Evolutionary conservation across 2,888 invertebrate genomes (phyloP).

Genomic region (Dysmachus trigonus): DNA sequence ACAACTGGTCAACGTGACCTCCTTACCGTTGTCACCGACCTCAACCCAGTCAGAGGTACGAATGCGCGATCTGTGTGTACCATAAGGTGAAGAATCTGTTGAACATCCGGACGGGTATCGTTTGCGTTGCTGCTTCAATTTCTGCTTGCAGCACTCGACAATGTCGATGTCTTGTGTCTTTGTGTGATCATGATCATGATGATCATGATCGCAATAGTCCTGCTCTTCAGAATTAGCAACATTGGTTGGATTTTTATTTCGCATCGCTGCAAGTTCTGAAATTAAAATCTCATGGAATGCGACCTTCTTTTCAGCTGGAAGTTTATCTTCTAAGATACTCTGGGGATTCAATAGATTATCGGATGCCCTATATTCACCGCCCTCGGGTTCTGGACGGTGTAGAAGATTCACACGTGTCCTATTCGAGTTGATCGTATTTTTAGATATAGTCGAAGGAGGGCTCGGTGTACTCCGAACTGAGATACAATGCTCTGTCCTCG

Average conservation of each 20-base stretch:
- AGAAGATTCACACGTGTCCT: slow-evolving; percentile 44
- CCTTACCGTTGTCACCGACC: slow-evolving; percentile 67
- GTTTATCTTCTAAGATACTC: slow-evolving; percentile 41
- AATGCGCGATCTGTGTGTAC: slow-evolving; percentile 62
- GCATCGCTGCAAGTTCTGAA: slow-evolving; percentile 75
- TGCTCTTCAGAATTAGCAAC: slow-evolving; percentile 23
- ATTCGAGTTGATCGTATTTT: not conserved
- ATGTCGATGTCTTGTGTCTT: slow-evolving; percentile 42
- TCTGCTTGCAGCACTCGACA: not conserved
- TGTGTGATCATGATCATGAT: slow-evolving; percentile 46
- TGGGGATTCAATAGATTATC: not conserved
- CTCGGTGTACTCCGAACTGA: slow-evolving; percentile 43
- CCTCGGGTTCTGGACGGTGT: slow-evolving; percentile 50
- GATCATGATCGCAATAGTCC: slow-evolving; percentile 27
- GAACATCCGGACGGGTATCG: slow-evolving; percentile 63
- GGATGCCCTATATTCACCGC: slow-evolving; percentile 43
- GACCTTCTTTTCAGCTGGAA: slow-evolving; percentile 60
- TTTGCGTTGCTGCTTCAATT: slow-evolving; percentile 54
- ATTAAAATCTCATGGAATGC: slow-evolving; percentile 74
- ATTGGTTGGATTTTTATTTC: slow-evolving; percentile 54
- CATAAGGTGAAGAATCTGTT: slow-evolving; percentile 63
- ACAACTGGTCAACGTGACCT: slow-evolving; percentile 68
- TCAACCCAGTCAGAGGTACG: slow-evolving; percentile 69
- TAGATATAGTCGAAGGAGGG: slow-evolving; percentile 11
- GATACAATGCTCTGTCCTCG: slow-evolving; percentile 47